Evolutionary conservation across 2,113 vertebrate species (phyloP).

Genomic region (Catharus bicknelli): DNA sequence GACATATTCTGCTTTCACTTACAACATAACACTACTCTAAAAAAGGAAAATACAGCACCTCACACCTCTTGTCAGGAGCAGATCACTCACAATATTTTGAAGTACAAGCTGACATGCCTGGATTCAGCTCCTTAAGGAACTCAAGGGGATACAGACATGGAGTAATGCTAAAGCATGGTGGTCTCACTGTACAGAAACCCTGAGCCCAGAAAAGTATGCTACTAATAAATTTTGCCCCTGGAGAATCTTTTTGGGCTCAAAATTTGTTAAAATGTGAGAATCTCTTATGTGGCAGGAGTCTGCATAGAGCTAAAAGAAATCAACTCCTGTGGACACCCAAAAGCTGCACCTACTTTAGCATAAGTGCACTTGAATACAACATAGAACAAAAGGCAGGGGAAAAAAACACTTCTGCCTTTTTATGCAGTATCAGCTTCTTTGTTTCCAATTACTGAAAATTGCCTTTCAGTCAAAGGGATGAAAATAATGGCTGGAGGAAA

Average conservation of each 20-base stretch:
- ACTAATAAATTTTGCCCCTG: neutral
- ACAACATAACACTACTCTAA: neutral
- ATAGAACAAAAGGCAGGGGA: neutral
- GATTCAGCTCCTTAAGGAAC: neutral
- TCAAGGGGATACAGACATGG: neutral
- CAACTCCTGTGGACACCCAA: neutral
- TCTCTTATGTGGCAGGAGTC: neutral
- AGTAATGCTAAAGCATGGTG: neutral
- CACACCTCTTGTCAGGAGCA: neutral
- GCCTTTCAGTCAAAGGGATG: neutral
- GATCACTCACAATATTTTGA: neutral
- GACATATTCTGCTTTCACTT: neutral
- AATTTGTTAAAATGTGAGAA: neutral
- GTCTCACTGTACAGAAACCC: neutral
- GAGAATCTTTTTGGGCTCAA: neutral
- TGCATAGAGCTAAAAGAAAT: neutral
- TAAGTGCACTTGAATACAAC: neutral
- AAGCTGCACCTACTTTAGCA: neutral
- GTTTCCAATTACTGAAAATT: neutral
- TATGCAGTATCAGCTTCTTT: neutral
- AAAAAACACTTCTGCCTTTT: neutral
- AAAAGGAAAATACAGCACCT: neutral
- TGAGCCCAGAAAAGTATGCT: neutral
- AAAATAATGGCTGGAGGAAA: neutral
- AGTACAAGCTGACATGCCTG: neutral